Evolutionary conservation across 2,888 invertebrate species (phyloP).

Genomic region (Acrobasis consociella): DNA sequence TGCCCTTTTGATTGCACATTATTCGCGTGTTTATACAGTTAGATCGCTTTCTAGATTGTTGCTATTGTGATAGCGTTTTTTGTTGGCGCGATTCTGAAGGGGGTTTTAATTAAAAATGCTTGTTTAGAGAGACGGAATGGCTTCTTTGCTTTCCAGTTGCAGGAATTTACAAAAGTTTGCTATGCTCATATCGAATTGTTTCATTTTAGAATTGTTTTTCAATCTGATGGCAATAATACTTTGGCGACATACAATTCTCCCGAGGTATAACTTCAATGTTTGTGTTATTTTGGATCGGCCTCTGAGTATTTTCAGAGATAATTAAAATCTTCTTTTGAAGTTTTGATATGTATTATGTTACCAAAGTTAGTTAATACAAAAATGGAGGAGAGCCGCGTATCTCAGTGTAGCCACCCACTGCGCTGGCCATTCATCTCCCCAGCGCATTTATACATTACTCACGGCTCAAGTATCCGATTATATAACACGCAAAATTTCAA

Average conservation of each 20-base stretch:
- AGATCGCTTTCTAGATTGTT: conserved; percentile 81
- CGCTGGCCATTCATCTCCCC: conserved; percentile 74
- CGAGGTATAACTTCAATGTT: background rate
- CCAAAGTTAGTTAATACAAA: conserved; percentile 68
- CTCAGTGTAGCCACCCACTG: conserved; percentile 60
- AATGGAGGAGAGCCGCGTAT: conserved; percentile 62
- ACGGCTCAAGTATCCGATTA: conserved; percentile 83
- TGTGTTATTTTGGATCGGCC: background rate
- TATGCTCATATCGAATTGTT: background rate
- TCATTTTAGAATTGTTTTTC: background rate
- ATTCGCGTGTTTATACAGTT: conserved; percentile 81
- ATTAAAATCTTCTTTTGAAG: conserved; percentile 21
- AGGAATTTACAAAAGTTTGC: conserved; percentile 20
- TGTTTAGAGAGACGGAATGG: conserved; percentile 56
- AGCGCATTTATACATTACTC: conserved; percentile 82
- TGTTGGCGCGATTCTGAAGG: conserved; percentile 68
- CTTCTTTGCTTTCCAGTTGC: conserved; percentile 46
- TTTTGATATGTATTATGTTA: conserved; percentile 53
- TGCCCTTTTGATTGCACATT: conserved; percentile 82
- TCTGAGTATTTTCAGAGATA: background rate
- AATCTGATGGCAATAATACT: background rate
- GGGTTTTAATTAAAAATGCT: conserved; percentile 79
- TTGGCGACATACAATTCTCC: too few species aligned
- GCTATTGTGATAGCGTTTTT: conserved; percentile 78
- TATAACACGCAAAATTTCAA: conserved; percentile 84